Evolutionary conservation across 2,113 vertebrate genomes (phyloP).

Genomic region (Engraulis encrasicolus): DNA sequence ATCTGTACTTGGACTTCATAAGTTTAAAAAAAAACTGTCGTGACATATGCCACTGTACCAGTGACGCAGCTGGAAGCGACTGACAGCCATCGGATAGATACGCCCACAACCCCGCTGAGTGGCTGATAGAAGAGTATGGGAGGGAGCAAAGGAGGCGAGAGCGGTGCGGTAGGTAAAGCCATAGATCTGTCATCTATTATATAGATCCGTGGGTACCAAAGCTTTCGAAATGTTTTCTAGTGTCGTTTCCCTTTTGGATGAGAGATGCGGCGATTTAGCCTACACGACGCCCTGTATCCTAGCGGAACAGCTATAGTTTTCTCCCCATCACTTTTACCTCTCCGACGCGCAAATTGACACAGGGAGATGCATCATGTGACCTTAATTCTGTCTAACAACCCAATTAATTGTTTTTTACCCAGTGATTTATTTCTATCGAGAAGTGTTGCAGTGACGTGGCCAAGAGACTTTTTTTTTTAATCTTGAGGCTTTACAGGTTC

Average conservation of each 20-base stretch:
- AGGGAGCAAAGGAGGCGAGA: background rate
- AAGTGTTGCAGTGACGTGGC: no score
- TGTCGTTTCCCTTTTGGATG: slow-evolving; percentile 36
- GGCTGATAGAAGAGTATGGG: slow-evolving; percentile 1
- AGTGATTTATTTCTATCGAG: no score
- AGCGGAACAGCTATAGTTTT: background rate
- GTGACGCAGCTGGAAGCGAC: slow-evolving; percentile 20
- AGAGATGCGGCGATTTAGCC: slow-evolving; percentile 4
- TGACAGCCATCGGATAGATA: slow-evolving; percentile 18
- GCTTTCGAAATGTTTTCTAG: background rate
- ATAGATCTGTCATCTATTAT: no score
- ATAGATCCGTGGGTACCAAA: no score
- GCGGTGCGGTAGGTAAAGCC: no score
- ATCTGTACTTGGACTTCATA: background rate
- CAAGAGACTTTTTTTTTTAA: no score
- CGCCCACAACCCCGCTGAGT: slow-evolving; percentile 15
- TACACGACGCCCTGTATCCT: background rate
- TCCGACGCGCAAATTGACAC: no score
- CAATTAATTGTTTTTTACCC: no score
- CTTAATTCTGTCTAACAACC: no score
- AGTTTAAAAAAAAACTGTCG: background rate
- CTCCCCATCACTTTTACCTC: background rate
- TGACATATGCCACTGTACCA: slow-evolving; percentile 6
- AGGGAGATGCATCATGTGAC: no score
- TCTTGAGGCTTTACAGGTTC: no score